These are phyloP conservation scores for Microcebus murinus DNA, from an alignment of 2,113 vertebrate genomes.

Conservation along the genomic window DNA sequence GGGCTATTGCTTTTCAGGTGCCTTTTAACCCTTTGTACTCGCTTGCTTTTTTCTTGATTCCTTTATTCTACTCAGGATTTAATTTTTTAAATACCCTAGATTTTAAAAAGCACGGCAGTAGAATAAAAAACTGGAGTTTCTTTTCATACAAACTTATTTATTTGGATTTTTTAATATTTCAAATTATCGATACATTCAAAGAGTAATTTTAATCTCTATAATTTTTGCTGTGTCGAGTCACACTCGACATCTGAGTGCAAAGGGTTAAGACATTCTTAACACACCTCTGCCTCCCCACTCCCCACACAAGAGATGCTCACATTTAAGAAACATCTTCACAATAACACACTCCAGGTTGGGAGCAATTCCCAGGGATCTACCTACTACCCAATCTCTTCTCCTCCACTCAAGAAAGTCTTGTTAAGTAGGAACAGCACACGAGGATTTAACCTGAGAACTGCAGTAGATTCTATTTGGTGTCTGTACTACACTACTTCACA, in stretches of 20 bases:
- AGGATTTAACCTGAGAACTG: neutral
- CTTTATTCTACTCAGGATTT: too few relatives aligned
- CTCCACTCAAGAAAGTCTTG: neutral
- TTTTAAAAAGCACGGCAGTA: too few relatives aligned
- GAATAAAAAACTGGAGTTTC: too few relatives aligned
- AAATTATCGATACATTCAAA: too few relatives aligned
- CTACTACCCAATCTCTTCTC: neutral
- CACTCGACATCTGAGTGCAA: too few relatives aligned
- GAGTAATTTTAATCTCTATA: too few relatives aligned
- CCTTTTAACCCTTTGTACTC: neutral
- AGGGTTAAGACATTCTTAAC: neutral
- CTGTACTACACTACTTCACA: neutral
- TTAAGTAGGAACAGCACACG: rapidly evolving
- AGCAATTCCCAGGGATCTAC: neutral
- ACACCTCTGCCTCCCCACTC: neutral
- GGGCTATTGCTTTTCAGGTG: too few relatives aligned
- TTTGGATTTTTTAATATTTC: too few relatives aligned
- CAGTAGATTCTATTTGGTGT: neutral
- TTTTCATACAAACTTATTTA: too few relatives aligned
- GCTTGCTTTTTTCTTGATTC: too few relatives aligned
- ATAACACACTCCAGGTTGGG: neutral
- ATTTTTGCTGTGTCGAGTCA: too few relatives aligned
- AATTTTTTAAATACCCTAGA: too few relatives aligned
- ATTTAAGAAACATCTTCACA: neutral
- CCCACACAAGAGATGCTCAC: neutral